A percentile compares a stretch with the other conserved stretches of the same genome.
phyloP scores from a whole-genome alignment of 2,888 invertebrate species.

The Trypoxylon attenuatum region DNA sequence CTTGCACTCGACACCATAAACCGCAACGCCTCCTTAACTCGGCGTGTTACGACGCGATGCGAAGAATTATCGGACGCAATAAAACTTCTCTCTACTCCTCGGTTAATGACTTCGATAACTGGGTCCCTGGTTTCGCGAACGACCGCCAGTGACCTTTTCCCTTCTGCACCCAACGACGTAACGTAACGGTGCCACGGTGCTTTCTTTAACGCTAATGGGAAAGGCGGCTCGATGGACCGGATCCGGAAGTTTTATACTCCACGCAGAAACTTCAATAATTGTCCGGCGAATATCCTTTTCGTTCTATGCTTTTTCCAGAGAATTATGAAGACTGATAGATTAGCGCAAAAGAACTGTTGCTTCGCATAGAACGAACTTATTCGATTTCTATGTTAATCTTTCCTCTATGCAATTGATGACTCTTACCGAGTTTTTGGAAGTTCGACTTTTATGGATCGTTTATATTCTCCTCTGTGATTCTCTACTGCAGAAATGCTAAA shows the following conservation, averaged over 20 bases:
- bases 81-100: constrained; percentile 37
- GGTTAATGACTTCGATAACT: constrained; percentile 50
- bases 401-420: too few species aligned
- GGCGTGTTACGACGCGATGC: constrained; percentile 18
- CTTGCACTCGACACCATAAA: constrained; percentile 29
- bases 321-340: too few species aligned
- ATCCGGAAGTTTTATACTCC: constrained; percentile 17
- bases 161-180: neutral
- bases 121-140: constrained; percentile 29
- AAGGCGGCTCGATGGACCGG: constrained; percentile 6
- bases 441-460: too few species aligned
- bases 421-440: too few species aligned
- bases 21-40: constrained; percentile 38
- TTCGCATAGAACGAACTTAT: too few species aligned
- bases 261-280: constrained; percentile 18
- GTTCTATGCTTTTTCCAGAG: too few species aligned
- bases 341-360: too few species aligned
- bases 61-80: constrained; percentile 45
- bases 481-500: too few species aligned
- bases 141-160: constrained; percentile 7
- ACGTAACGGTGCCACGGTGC: neutral
- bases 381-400: too few species aligned
- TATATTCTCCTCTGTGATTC: too few species aligned
- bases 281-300: too few species aligned
- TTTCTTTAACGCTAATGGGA: constrained; percentile 5